Evolutionary conservation across 2,888 invertebrate genomes (phyloP).

Genomic region (Endomychus coccineus): DNA sequence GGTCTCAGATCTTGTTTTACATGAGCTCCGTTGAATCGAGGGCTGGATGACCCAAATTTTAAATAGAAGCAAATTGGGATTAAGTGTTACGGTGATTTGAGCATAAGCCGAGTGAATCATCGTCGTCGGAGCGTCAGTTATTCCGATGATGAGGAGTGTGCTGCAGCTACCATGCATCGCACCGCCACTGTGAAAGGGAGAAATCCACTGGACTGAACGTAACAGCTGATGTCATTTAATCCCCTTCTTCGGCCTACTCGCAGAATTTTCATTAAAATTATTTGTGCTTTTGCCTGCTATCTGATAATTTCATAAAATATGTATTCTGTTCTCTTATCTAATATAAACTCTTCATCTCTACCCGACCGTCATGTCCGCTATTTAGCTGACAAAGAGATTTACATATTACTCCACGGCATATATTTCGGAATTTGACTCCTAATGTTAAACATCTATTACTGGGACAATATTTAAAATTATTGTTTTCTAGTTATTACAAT

Average conservation of each 20-base stretch:
- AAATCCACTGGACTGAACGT: conserved; percentile 45
- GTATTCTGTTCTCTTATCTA: conserved; percentile 35
- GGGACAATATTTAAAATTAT: no score
- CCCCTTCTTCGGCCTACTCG: conserved; percentile 31
- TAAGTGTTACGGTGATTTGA: conserved; percentile 43
- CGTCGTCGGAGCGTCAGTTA: conserved; percentile 8
- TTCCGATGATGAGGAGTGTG: conserved; percentile 1
- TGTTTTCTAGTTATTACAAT: no score
- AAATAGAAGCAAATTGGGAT: conserved; percentile 45
- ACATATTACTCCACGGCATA: no score
- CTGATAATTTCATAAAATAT: conserved; percentile 45
- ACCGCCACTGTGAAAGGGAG: conserved; percentile 31
- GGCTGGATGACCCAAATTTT: conserved; percentile 40
- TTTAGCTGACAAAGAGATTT: no score
- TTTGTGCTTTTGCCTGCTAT: conserved; percentile 37
- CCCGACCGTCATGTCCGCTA: no score
- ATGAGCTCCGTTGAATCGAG: conserved; percentile 1
- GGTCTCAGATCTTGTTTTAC: no score
- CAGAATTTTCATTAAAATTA: conserved; percentile 46
- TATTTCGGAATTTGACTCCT: no score
- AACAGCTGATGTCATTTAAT: conserved; percentile 48
- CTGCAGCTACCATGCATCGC: neutral
- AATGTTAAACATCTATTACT: no score
- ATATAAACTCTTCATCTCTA: no score
- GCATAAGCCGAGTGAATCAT: conserved; percentile 40